phyloP scores from a whole-genome alignment of 2,888 invertebrate genomes.

The Acheta domesticus region DNA sequence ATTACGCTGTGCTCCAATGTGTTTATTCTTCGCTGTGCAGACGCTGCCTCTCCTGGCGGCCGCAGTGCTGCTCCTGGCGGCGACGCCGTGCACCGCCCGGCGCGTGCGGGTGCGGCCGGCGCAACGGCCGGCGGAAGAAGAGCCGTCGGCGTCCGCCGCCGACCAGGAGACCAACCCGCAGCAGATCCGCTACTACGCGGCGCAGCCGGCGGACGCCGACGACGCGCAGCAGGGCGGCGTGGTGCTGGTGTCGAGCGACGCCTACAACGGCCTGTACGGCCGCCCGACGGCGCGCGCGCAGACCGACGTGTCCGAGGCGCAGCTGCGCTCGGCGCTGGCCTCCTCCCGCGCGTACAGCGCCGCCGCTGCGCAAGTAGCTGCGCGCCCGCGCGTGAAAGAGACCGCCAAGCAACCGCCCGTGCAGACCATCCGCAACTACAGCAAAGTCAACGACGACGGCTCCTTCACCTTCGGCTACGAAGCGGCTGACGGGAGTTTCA shows the following conservation, averaged over 20 bases:
- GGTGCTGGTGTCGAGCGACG: conserved; percentile 49
- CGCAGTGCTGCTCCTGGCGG: conserved; percentile 21
- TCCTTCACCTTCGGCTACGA: conserved; percentile 83
- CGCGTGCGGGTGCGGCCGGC: conserved; percentile 26
- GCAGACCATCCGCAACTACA: conserved; percentile 78
- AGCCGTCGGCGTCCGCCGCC: conserved; percentile 51
- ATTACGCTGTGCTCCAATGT: too few relatives aligned
- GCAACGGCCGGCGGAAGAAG: conserved; percentile 49
- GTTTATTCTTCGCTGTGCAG: not conserved
- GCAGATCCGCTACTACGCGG: conserved; percentile 48
- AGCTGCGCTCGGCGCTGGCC: conserved; percentile 41
- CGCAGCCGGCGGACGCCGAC: conserved; percentile 43
- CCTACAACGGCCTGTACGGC: conserved; percentile 51
- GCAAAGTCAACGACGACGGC: conserved; percentile 78
- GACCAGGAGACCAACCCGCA: conserved; percentile 47
- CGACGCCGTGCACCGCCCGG: not conserved
- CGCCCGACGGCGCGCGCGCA: conserved; percentile 44
- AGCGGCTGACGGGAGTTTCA: conserved; percentile 81
- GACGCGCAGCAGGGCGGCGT: conserved; percentile 42
- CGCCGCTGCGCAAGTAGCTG: conserved; percentile 42
- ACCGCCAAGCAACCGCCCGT: conserved; percentile 66
- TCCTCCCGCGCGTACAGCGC: conserved; percentile 29
- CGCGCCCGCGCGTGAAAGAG: conserved; percentile 54
- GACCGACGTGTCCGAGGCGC: conserved; percentile 28
- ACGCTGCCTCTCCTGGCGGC: conserved; percentile 18